A percentile compares a stretch with the other conserved stretches of the same genome.
phyloP scores from a whole-genome alignment of 2,888 invertebrate species.

The Nemapogon koenigi region DNA sequence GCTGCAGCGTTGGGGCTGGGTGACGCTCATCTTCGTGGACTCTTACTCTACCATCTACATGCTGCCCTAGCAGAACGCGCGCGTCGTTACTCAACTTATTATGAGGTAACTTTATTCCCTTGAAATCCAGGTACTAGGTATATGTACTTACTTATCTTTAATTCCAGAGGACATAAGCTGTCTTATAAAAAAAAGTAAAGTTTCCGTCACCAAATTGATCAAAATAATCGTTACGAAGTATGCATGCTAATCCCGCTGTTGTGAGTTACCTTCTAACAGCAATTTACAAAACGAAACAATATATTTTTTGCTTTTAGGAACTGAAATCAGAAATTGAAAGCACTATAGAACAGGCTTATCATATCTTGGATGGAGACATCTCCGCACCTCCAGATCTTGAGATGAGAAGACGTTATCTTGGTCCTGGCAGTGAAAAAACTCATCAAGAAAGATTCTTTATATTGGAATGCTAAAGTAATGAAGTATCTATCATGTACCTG shows the following conservation, averaged over 20 bases:
- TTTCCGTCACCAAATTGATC: no score
- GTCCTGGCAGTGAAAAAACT: constrained; percentile 49
- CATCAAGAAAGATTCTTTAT: constrained; percentile 50
- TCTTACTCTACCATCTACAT: constrained; percentile 58
- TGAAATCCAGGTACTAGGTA: no score
- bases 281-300: no score
- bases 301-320: constrained; percentile 34
- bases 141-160: no score
- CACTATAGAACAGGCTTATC: constrained; percentile 56
- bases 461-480: constrained; percentile 25
- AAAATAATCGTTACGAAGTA: no score
- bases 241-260: no score
- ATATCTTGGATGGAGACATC: constrained; percentile 60
- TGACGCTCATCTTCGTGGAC: constrained; percentile 56
- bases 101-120: constrained; percentile 41
- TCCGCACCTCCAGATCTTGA: constrained; percentile 57
- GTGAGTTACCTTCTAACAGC: no score
- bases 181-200: no score
- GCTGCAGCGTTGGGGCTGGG: constrained; percentile 66
- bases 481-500: not conserved
- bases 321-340: constrained; percentile 50
- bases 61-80: constrained; percentile 59
- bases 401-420: constrained; percentile 45
- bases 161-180: no score
- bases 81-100: constrained; percentile 45